These are phyloP conservation scores for Cosmia trapezina DNA, from an alignment of 2,888 invertebrate species.

Conservation along the genomic window DNA sequence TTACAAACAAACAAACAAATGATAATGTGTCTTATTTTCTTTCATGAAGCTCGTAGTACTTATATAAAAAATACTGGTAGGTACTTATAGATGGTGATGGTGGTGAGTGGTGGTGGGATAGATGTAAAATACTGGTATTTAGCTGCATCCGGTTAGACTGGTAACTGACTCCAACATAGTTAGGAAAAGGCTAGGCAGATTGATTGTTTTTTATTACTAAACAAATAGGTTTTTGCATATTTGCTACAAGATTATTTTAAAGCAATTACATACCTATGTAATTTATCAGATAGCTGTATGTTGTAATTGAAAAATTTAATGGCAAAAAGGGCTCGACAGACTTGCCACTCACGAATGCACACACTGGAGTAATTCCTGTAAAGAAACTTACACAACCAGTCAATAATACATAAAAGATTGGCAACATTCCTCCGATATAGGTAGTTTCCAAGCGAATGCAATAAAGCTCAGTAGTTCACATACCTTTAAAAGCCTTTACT, in stretches of 20 bases:
- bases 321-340: not conserved
- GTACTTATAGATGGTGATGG: too few species aligned
- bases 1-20: not conserved
- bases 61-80: too few species aligned
- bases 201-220: not conserved
- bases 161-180: too few species aligned
- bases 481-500: constrained; percentile 61
- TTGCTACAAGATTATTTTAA: not conserved
- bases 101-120: too few species aligned
- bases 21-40: constrained; percentile 2
- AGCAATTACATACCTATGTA: not conserved
- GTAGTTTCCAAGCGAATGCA: constrained; percentile 50
- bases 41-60: constrained; percentile 4
- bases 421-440: constrained; percentile 46
- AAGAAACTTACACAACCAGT: constrained; percentile 27
- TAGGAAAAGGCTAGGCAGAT: too few species aligned
- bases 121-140: too few species aligned
- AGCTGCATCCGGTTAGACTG: too few species aligned
- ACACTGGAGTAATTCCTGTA: constrained; percentile 8
- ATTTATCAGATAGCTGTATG: not conserved
- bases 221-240: constrained; percentile 7
- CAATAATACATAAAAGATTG: constrained; percentile 39
- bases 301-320: constrained; percentile 6
- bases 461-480: constrained; percentile 58
- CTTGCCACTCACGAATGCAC: not conserved